Evolutionary conservation across 2,797 vertebrate genomes (phyloP).

Genomic region (Lophura swinhoii): DNA sequence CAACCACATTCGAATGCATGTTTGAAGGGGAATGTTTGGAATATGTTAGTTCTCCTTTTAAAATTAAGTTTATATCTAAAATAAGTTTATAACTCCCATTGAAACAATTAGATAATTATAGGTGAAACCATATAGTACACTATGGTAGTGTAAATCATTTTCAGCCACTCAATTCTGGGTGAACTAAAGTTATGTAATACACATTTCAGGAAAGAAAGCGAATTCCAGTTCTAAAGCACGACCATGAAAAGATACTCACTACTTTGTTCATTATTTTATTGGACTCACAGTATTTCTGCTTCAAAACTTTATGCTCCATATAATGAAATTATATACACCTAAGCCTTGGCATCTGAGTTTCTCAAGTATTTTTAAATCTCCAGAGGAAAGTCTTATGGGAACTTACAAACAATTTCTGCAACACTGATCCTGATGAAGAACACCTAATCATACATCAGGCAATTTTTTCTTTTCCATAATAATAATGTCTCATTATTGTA

Average conservation of each 20-base stretch:
- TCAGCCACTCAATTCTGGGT: constrained; percentile 52
- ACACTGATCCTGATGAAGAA: background rate
- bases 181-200: constrained; percentile 52
- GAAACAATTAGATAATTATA: constrained; percentile 42
- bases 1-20: background rate
- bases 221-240: constrained; percentile 30
- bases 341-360: constrained; percentile 29
- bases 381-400: constrained; percentile 42
- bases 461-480: background rate
- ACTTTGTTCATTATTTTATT: constrained; percentile 56
- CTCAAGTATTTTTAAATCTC: constrained; percentile 41
- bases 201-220: background rate
- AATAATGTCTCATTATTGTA: constrained; percentile 7
- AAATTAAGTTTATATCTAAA: constrained; percentile 59
- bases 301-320: constrained; percentile 50
- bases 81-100: constrained; percentile 31
- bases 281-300: constrained; percentile 40
- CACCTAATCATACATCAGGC: background rate
- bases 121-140: constrained; percentile 34
- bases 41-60: constrained; percentile 44
- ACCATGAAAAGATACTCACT: constrained; percentile 20
- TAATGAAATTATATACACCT: constrained; percentile 60
- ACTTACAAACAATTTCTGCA: constrained; percentile 32
- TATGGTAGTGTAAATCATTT: constrained; percentile 34
- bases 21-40: background rate